Base-by-base conservation (phyloP, 2,797 vertebrate species). In the Luscinia megarhynchos region DNA sequence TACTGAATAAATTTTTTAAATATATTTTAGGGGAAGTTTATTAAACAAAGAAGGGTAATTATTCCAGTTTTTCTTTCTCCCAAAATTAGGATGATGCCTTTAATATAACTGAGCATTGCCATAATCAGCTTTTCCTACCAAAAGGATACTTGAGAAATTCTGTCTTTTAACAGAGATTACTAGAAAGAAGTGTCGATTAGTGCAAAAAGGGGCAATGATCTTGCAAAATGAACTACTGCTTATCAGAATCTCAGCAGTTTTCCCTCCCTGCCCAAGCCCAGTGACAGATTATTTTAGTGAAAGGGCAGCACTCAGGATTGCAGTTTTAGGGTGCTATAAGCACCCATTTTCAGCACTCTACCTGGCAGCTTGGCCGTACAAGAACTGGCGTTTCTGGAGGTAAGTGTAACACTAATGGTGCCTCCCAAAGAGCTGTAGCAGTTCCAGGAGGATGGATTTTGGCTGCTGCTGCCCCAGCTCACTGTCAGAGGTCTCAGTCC, bases 21-120 rank as follows among this genome's bases (percentile, higher is more conserved):
- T 70, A 29, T 89, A 38, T 87, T 83, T 90, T 61, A 59, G 20
- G 45, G 12, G 26, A 81, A 73, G 45, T 92, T 84, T 88, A 55
- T 82, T 76, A 81, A 88, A 54, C 21, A 53, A 66, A 62, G 9
- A 20, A 45, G 14, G 34, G 36, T 75, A 48, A 57, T 89, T 59
- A 70, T 53, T 45, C 41, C 8, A 9, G 3, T 51, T 81, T 64
- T 59, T 51, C 22, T 21, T 36, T 83, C 54, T 54, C 41, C 54
- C 62, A n/a, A 14, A 75, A 62, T 62, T 58, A 66, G 62, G 76
- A 64, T 18, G 40, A 86, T 69, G 76, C 22, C n/a, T 91, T 68
- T 89, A 74, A 63, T 69, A n/a, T 15, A n/a, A n/a, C 9, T 22
- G 27, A 9, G 10, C 6, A n/a, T 81, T 90, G 55, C 57, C 4